phyloP scores from a whole-genome alignment of 1,140 invertebrate species.

The Drosophila aff. region DNA sequence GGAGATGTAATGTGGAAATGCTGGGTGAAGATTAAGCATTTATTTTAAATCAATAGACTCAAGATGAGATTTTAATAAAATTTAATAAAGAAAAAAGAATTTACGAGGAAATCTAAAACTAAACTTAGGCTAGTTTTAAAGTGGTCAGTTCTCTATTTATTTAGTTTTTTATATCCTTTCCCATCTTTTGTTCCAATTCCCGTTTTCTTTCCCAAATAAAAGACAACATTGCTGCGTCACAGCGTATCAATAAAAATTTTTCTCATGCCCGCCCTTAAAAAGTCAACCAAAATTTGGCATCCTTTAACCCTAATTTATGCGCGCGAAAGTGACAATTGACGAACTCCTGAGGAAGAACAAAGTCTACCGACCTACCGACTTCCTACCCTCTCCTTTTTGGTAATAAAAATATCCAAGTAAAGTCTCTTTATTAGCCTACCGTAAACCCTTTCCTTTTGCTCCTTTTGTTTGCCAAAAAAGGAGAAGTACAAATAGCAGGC shows the following conservation, averaged over 20 bases:
- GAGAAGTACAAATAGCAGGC: constrained; percentile 32
- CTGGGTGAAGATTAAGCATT: not conserved
- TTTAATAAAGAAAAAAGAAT: too few relatives aligned
- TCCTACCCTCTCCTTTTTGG: constrained; percentile 29
- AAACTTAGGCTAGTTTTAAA: not conserved
- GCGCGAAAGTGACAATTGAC: constrained; percentile 80
- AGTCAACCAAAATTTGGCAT: constrained; percentile 36
- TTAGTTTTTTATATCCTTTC: not conserved
- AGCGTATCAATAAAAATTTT: constrained; percentile 77
- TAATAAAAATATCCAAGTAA: constrained; percentile 84
- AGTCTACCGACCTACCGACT: not conserved
- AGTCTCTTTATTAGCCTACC: constrained; percentile 76
- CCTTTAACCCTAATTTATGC: constrained; percentile 84
- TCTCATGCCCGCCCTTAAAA: constrained; percentile 60
- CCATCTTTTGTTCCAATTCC: constrained; percentile 6
- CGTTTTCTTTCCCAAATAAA: constrained; percentile 7
- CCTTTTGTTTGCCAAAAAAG: constrained; percentile 59
- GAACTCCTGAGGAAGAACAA: constrained; percentile 48
- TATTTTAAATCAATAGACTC: not conserved
- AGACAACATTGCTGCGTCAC: constrained; percentile 54
- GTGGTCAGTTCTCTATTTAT: not conserved
- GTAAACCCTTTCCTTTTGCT: constrained; percentile 54
- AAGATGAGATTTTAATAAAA: too few relatives aligned
- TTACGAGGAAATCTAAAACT: too few relatives aligned
- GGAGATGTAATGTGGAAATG: not conserved